phyloP scores from a whole-genome alignment of 1,140 invertebrate species.

The Drosophila equinoxialis region DNA sequence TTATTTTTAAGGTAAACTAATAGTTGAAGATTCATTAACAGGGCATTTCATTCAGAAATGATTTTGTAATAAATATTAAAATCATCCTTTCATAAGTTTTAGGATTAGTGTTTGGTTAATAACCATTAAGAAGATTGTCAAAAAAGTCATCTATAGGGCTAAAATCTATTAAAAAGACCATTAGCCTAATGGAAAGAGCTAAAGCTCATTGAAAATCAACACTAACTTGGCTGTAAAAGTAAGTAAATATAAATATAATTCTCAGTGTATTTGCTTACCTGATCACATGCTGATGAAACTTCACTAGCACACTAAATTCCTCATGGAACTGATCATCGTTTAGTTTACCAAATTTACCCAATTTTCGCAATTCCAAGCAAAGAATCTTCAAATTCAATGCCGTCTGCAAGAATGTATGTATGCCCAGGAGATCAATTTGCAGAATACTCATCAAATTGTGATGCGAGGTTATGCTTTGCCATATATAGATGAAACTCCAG shows the following conservation, averaged over 20 bases:
- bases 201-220: no score
- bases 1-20: no score
- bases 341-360: conserved; percentile 25
- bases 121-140: no score
- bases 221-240: background rate
- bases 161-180: no score
- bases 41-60: no score
- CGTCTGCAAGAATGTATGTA: conserved; percentile 55
- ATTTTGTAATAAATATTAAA: no score
- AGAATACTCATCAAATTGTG: conserved; percentile 52
- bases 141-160: no score
- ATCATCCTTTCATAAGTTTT: no score
- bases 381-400: conserved; percentile 66
- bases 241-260: background rate
- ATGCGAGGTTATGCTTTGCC: conserved; percentile 38
- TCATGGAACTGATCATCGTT: conserved; percentile 34
- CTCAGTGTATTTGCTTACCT: conserved; percentile 29
- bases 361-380: conserved; percentile 45
- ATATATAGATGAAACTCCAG: conserved; percentile 40
- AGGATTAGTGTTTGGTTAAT: no score
- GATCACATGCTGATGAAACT: conserved; percentile 69
- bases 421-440: conserved; percentile 57
- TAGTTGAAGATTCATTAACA: no score
- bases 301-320: conserved; percentile 34
- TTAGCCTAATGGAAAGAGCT: no score